Evolutionary conservation across 2,888 invertebrate genomes (phyloP).

Genomic region (Acrocyrtus sp.): DNA sequence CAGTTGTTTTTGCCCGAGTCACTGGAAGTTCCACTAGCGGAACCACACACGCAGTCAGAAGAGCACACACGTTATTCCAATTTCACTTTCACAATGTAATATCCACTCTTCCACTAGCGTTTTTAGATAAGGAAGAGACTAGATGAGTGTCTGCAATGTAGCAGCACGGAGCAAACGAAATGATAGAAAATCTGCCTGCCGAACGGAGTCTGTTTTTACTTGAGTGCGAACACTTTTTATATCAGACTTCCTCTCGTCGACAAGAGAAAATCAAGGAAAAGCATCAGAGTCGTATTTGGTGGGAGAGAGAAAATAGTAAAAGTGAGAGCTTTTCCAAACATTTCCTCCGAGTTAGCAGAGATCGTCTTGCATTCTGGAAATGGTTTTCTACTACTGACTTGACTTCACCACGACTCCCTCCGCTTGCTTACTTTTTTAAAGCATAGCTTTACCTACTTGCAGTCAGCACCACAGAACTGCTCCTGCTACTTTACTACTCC

Average conservation of each 20-base stretch:
- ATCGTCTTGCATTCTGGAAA: slow-evolving; percentile 43
- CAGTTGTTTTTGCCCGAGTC: neutral
- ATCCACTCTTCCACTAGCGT: no score
- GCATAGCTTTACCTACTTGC: no score
- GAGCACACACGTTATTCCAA: no score
- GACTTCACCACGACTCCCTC: no score
- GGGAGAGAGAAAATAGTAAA: slow-evolving; percentile 20
- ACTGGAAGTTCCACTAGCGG: no score
- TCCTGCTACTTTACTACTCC: slow-evolving; percentile 6
- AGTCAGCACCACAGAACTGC: no score
- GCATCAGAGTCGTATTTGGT: slow-evolving; percentile 12
- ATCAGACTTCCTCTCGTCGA: neutral
- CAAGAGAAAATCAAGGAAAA: slow-evolving; percentile 6
- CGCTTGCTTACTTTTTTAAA: no score
- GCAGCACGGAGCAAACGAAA: slow-evolving; percentile 7
- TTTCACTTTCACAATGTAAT: no score
- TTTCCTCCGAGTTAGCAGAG: slow-evolving; percentile 39
- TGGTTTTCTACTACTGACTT: slow-evolving; percentile 21
- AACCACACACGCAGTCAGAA: no score
- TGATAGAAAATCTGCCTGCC: slow-evolving; percentile 19
- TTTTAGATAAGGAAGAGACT: no score
- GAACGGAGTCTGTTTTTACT: slow-evolving; percentile 5
- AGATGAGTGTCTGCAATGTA: no score
- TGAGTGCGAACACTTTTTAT: neutral
- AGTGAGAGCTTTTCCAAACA: slow-evolving; percentile 27